Conservation (phyloP, 1,140 invertebrate genomes). For the Bombus superbus region DNA sequence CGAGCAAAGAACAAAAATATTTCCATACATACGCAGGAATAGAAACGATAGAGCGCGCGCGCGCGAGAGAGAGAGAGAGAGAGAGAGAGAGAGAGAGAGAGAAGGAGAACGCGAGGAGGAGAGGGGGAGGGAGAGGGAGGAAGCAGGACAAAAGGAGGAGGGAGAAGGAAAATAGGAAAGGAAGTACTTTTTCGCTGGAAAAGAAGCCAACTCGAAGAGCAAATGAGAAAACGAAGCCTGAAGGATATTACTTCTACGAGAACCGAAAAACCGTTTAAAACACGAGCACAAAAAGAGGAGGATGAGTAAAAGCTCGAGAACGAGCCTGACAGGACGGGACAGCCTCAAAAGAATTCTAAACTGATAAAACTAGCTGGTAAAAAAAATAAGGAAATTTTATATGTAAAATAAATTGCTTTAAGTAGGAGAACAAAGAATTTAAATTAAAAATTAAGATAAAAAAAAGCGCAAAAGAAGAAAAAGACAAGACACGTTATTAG, state of each 20-base stretch:
- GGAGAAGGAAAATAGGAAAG: background rate
- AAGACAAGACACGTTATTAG: background rate
- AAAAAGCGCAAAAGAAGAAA: background rate
- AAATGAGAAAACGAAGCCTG: background rate
- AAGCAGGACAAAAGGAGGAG: background rate
- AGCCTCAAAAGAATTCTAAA: slow-evolving; percentile 36
- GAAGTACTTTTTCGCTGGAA: background rate
- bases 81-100: background rate
- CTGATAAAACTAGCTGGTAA: slow-evolving; percentile 10
- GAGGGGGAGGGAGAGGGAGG: background rate
- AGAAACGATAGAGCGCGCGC: background rate
- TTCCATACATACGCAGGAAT: background rate
- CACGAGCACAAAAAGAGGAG: background rate
- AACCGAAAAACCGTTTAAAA: slow-evolving; percentile 13
- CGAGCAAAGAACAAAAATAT: slow-evolving; percentile 6
- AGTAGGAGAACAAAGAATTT: background rate
- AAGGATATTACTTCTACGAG: background rate
- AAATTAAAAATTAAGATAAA: background rate
- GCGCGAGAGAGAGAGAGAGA: background rate
- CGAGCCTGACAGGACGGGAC: background rate
- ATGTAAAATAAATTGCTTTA: slow-evolving; percentile 16
- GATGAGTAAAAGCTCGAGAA: background rate
- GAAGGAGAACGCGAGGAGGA: background rate
- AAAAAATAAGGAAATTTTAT: slow-evolving; percentile 24
- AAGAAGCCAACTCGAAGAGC: background rate